Evolutionary conservation across 1,140 invertebrate species (phyloP), one percentile per base, ranked within the genome.

Genomic region (Pseudoatta argentina): DNA sequence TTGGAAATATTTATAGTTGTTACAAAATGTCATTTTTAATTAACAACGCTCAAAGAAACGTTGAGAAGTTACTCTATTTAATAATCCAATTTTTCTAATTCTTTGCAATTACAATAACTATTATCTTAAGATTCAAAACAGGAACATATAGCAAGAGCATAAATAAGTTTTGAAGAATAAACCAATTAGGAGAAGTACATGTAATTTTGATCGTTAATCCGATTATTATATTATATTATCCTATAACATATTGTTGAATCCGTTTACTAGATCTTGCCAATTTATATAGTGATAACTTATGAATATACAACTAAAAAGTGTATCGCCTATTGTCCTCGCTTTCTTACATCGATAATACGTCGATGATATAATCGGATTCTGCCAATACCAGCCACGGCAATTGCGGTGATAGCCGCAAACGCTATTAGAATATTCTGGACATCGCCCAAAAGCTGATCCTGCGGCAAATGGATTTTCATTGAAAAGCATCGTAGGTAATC

Each of bases 341-440:
- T 94, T 92, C 91, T 92, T 92, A 88, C 91, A 91, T 89, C 89
- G 91, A 92, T 93, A 92, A 44, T 93, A 91, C 87, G 89, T 89
- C 89, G 85, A 73, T 87, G 92, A 89, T 91, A 91, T 91, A 92
- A 91, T 92, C 91, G 91, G 83, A 69, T 85, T 81, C 73, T 91
- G 87, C 87, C 86, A 92, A 83, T 87, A 85, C 55, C 88, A 89
- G 89, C 44, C 16, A 18, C 71, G 89, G 92, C 93, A 94, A 93
- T 93, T 92, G 91, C 88, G 88, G 91, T 85, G 89, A 91, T 93
- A 92, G 91, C 85, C 87, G 85, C 88, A 88, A 88, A 92, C 87
- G 89, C 91, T 92, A 94, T 94, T 94, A 94, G 92, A 94, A 93
- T 93, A 94, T 93, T 91, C 91, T 93, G 93, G 91, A 94, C 92